Percentiles rank a stretch among this genome's conserved stretches.
Evolutionary conservation across 2,797 vertebrate species (phyloP).

Genomic region (Malurus leucopterus): DNA sequence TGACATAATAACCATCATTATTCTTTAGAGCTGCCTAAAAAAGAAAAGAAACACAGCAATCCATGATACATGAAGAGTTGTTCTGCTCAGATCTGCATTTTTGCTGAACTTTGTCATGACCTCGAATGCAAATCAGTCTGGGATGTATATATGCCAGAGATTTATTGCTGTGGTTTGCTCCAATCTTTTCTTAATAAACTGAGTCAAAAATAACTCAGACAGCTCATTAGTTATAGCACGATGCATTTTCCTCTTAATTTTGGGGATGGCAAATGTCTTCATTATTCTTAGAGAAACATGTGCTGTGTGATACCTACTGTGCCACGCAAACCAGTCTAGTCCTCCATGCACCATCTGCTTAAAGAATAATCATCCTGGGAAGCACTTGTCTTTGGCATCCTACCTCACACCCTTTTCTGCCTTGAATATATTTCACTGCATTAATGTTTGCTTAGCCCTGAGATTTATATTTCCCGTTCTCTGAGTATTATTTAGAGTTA

Average conservation of each 20-base stretch:
- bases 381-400: neutral
- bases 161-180: constrained; percentile 41
- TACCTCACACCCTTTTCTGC: neutral
- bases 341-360: neutral
- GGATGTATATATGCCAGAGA: neutral
- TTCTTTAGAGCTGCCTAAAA: neutral
- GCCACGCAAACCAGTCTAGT: neutral
- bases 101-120: constrained; percentile 22
- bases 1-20: neutral
- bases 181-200: constrained; percentile 46
- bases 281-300: constrained; percentile 19
- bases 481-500: neutral
- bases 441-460: neutral
- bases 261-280: neutral
- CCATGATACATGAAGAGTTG: neutral
- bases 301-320: neutral
- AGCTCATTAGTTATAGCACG: constrained; percentile 26
- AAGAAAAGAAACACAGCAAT: neutral
- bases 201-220: constrained; percentile 46
- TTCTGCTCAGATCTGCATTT: constrained; percentile 12
- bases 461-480: neutral
- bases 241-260: constrained; percentile 12
- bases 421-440: neutral
- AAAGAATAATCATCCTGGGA: neutral
- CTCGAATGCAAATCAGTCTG: constrained; percentile 39